Conservation (phyloP, 2,888 invertebrate species). For the Ceriagrion tenellum region DNA sequence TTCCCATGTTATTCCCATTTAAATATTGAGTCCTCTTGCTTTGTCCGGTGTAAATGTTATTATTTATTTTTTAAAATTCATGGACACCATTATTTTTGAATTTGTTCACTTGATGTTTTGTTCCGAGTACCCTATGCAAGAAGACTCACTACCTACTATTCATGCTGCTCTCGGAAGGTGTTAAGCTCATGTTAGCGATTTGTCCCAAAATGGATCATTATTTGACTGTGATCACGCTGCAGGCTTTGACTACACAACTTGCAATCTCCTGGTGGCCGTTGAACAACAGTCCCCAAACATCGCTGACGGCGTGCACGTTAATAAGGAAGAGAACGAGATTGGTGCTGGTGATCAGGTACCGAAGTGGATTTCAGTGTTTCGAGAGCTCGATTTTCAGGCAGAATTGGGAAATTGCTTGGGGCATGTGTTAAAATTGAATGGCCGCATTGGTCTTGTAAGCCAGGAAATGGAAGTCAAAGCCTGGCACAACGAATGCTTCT, state of each 20-base stretch:
- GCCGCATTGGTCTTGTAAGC: conserved; percentile 6
- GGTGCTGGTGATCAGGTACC: conserved; percentile 99
- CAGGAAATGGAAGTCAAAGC: conserved; percentile 62
- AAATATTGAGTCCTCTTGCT: conserved; percentile 12
- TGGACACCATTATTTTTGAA: conserved; percentile 33
- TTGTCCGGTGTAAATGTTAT: not conserved
- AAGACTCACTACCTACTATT: conserved; percentile 2
- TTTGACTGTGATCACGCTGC: conserved; percentile 66
- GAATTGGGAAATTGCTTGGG: conserved; percentile 60
- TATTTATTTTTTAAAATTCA: not conserved
- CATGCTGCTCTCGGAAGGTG: conserved; percentile 39
- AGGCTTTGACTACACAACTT: conserved; percentile 99
- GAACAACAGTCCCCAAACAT: conserved; percentile 98
- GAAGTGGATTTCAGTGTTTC: conserved; percentile 60
- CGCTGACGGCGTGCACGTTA: conserved; percentile 94
- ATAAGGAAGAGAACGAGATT: conserved; percentile 92
- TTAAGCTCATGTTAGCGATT: conserved; percentile 25
- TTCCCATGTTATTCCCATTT: not conserved
- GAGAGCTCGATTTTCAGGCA: conserved; percentile 50
- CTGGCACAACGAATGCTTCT: conserved; percentile 49
- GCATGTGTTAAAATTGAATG: conserved; percentile 47
- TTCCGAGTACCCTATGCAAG: conserved; percentile 15
- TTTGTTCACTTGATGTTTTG: conserved; percentile 43
- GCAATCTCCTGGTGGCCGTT: conserved; percentile 98
- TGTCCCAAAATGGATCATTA: conserved; percentile 55